Base-by-base conservation (phyloP, 1,140 invertebrate species). In the Liolophura sinensis region DNA sequence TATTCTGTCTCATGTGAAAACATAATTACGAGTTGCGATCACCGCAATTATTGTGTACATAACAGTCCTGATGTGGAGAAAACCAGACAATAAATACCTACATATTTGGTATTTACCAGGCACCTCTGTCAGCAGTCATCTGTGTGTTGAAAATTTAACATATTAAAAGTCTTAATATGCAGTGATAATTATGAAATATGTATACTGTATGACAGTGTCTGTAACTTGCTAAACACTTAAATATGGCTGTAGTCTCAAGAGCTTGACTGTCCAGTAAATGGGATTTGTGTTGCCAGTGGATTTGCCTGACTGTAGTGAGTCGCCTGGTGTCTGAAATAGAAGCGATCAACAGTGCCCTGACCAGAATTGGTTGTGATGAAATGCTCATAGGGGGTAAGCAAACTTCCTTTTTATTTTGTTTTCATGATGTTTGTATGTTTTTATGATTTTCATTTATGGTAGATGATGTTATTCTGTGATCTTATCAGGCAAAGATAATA, bases 231-330 rank as follows among this genome's bases (percentile, higher is more conserved):
- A 5, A 71, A 50, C n/a, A 62, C 50, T 31, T 40, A 40, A 40
- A 9, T 40, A 9, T 3, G 9, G 31, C 9, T 40, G 3, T 40
- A 40, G 9, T 40, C 31, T 40, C 3, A 40, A 40, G 9, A 40
- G 3, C 9, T 40, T 40, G 9, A 40, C 31, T 40, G 3, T 40
- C 31, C 9, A 9, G 3, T 40, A 9, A 40, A 40, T 5, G 3
- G 31, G 31, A 5, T 40, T 59, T 52, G 68, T 70, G 69, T 56
- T 85, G 85, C 50, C 75, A 92, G 91, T 94, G 92, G 92, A 88
- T 93, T 51, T 90, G 90, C 49, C 88, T 89, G 72, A 93, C 92
- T 6, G 90, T 94, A 65, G 80, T 94, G 18, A 86, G 89, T 73
- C 86, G 90, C 54, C 77, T 94, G 22, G 87, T 89, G 0, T 82